Percentiles rank a stretch among this genome's conserved stretches.
Evolutionary conservation across 2,113 vertebrate species (phyloP).

Genomic region (Motacilla alba): DNA sequence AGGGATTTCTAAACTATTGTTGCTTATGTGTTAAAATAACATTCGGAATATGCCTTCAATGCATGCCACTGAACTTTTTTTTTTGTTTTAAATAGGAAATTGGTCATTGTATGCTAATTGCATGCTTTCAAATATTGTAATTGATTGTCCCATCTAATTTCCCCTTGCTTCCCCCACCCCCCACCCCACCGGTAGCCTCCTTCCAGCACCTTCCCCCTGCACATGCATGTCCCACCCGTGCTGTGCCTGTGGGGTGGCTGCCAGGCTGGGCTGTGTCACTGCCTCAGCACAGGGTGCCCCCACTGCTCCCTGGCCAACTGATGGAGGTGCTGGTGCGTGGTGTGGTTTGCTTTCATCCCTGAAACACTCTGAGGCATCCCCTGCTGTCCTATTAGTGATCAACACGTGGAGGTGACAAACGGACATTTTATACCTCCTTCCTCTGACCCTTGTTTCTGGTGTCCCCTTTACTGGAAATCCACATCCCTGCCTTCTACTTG

Average conservation of each 20-base stretch:
- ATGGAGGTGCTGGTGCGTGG: not conserved
- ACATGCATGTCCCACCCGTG: accelerated
- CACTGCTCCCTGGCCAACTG: accelerated
- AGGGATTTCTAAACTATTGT: constrained; percentile 59
- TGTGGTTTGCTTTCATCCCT: not conserved
- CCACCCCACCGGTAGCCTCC: not conserved
- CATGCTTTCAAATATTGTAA: not conserved
- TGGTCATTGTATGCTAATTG: not conserved
- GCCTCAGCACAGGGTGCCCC: not conserved
- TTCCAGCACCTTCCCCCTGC: not conserved
- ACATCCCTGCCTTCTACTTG: not conserved
- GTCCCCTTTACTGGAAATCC: not conserved
- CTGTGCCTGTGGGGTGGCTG: not conserved
- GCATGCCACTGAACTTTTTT: not conserved
- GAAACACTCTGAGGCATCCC: not conserved
- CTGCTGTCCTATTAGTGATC: not conserved
- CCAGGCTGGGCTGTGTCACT: not conserved
- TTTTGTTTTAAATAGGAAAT: not conserved
- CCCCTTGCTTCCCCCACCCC: not conserved
- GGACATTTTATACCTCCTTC: not conserved
- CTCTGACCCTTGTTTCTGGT: constrained; percentile 6
- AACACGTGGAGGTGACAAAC: not conserved
- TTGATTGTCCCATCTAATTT: not conserved
- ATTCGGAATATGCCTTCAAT: not conserved
- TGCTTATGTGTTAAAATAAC: constrained; percentile 24